Evolutionary conservation across 2,797 vertebrate species (phyloP), one percentile per base, ranked within the genome.

Genomic region (Takifugu ocellatus): DNA sequence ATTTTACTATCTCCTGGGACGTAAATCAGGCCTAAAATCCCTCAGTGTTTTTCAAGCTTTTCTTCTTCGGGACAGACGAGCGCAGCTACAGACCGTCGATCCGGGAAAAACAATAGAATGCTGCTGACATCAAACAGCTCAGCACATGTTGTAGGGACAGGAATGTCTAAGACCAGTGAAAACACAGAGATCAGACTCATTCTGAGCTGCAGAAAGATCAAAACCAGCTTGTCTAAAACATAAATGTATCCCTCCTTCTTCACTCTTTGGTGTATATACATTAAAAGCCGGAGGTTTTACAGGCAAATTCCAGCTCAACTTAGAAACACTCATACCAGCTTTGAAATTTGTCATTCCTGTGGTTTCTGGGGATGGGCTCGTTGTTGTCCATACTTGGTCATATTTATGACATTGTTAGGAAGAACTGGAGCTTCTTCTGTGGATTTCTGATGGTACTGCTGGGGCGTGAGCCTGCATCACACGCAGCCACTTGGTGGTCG

Each of bases 181-280:
- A 72, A 72, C 56, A 56, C 27, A 63, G 27, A 47, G 53, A 54
- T 39, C 36, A 39, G 36, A 39, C 36, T 12, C 36, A 39, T 14
- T 39, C 33, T 36, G 33, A 36, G 33, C 33, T 12, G 33, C 33
- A 36, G 33, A 8, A 58, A 60, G 69, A 61, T 61, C 64, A 26
- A 49, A 75, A 46, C 42, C 58, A 52, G 57, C 69, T 74, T 54
- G 56, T 67, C 53, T 63, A 47, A 42, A 52, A 64, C 58, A 66
- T 66, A 84, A 82, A 84, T 80, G 84, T 84, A 84, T 62, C 49
- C 56, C 58, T 57, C 42, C 61, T 26, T 43, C 59, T 70, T 50
- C 60, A n/a, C 12, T 25, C 16, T n/a, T 46, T 7, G 42, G 44
- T 79, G 64, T 81, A 61, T 79, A 78, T 66, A 73, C 65, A 79